Evolutionary conservation across 2,113 vertebrate genomes (phyloP).

Genomic region (Oncorhynchus nerka): DNA sequence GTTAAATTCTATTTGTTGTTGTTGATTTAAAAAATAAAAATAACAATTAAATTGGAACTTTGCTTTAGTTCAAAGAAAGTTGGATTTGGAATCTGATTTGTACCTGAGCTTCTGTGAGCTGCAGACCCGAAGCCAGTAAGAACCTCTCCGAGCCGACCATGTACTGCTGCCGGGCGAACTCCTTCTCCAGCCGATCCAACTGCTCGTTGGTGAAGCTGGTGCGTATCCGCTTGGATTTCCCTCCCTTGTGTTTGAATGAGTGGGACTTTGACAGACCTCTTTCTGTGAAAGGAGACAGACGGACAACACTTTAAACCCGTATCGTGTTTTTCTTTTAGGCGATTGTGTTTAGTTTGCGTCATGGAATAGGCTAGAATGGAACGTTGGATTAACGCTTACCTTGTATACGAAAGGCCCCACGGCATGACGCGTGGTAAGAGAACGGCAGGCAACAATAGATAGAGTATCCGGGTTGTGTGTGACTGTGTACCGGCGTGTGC

Average conservation of each 20-base stretch:
- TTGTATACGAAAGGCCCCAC: slow-evolving; percentile 68
- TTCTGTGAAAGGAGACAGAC: slow-evolving; percentile 53
- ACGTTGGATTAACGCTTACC: slow-evolving; percentile 53
- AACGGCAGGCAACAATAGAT: slow-evolving; percentile 73
- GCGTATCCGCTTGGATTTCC: slow-evolving; percentile 79
- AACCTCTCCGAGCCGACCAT: slow-evolving; percentile 82
- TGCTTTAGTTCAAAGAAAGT: neutral
- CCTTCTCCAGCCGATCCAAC: slow-evolving; percentile 80
- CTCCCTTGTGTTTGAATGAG: slow-evolving; percentile 65
- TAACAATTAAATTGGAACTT: too few relatives aligned
- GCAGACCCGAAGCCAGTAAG: slow-evolving; percentile 76
- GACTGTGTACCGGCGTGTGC: slow-evolving; percentile 51
- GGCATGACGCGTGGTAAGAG: slow-evolving; percentile 64
- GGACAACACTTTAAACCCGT: neutral
- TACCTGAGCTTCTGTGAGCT: slow-evolving; percentile 82
- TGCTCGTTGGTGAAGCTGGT: slow-evolving; percentile 85
- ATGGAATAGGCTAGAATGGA: neutral
- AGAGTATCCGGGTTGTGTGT: slow-evolving; percentile 57
- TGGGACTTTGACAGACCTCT: slow-evolving; percentile 62
- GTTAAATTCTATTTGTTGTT: neutral
- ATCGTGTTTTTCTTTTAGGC: neutral
- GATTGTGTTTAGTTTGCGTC: neutral
- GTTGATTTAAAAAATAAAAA: too few relatives aligned
- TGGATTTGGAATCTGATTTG: neutral
- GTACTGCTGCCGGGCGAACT: slow-evolving; percentile 82